Evolutionary conservation across 2,888 invertebrate genomes (phyloP).

Genomic region (Eutolmus rufibarbis): DNA sequence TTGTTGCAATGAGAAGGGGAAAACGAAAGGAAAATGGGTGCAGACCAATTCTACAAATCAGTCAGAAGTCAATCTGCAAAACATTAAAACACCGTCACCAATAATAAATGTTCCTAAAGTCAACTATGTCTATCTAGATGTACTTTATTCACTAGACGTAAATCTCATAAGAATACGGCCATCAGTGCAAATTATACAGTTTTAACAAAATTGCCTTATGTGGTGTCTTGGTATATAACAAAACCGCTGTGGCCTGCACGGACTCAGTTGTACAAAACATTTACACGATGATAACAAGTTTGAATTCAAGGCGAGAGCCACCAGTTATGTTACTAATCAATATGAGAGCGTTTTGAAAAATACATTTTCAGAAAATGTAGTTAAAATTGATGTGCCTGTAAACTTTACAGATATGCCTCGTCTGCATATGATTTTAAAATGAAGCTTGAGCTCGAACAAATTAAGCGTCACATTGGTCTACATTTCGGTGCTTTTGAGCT

Average conservation of each 20-base stretch:
- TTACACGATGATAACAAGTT: neutral
- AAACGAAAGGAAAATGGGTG: neutral
- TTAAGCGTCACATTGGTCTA: neutral
- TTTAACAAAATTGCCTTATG: neutral
- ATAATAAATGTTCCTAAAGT: conserved; percentile 7
- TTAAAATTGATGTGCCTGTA: neutral
- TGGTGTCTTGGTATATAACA: neutral
- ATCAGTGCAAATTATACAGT: neutral
- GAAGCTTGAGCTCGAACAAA: neutral
- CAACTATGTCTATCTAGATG: conserved; percentile 9
- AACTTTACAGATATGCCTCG: neutral
- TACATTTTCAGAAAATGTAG: neutral
- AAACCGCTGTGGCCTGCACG: neutral
- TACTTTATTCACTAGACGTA: neutral
- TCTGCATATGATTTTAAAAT: neutral
- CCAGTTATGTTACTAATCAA: neutral
- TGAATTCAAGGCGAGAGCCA: neutral
- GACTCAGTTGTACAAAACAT: neutral
- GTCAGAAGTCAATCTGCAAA: neutral
- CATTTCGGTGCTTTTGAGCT: neutral
- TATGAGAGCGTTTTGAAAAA: neutral
- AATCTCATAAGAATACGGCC: conserved; percentile 32
- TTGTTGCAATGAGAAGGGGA: neutral
- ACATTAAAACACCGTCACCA: conserved; percentile 23
- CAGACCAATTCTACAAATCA: neutral